These are phyloP conservation scores for Spea multiplicata DNA, from an alignment of 2,113 vertebrate species.

Conservation along the genomic window DNA sequence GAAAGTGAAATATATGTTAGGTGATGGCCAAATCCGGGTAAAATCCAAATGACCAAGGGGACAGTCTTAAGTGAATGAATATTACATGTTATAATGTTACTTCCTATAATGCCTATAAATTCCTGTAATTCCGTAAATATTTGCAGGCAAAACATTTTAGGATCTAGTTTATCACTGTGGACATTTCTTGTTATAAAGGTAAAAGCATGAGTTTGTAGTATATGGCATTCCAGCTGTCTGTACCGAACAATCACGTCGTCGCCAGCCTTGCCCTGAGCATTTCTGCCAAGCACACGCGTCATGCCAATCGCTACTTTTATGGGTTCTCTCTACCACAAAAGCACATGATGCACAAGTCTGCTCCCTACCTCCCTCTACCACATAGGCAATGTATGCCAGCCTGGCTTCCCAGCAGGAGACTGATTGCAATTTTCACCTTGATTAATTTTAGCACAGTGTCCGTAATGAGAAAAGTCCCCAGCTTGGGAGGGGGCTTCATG, in stretches of 20 bases:
- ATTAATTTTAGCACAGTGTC: constrained; percentile 46
- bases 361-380: not conserved
- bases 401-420: constrained; percentile 40
- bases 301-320: not conserved
- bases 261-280: not conserved
- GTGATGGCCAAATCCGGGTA: no score
- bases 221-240: not conserved
- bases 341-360: not conserved
- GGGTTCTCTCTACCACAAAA: not conserved
- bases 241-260: not conserved
- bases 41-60: no score
- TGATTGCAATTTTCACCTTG: constrained; percentile 50
- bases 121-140: no score
- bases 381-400: constrained; percentile 39
- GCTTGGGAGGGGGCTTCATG: constrained; percentile 16
- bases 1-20: no score
- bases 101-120: no score
- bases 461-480: constrained; percentile 44
- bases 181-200: no score
- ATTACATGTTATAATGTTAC: no score
- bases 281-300: not conserved
- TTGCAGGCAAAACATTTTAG: no score
- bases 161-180: no score
- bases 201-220: no score
- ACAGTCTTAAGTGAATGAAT: no score